Evolutionary conservation across 2,113 vertebrate species (phyloP).

Genomic region (Pterophyllum scalare): DNA sequence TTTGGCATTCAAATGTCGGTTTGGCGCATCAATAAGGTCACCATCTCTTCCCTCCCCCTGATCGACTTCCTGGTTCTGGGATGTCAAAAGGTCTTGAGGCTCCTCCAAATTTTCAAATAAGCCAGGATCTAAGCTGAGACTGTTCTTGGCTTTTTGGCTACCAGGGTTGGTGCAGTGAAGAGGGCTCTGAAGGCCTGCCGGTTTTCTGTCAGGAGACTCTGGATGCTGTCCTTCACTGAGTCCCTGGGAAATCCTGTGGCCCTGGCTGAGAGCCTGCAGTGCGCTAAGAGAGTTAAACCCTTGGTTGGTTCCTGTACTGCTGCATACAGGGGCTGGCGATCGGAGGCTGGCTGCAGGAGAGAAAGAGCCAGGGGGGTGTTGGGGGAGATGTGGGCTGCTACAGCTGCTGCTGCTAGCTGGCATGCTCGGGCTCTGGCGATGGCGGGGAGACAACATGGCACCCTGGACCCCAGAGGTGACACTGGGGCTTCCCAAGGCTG

Average conservation of each 20-base stretch:
- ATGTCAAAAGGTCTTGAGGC: conserved; percentile 79
- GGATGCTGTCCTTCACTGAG: conserved; percentile 77
- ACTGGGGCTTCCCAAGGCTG: conserved; percentile 88
- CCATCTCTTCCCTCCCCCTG: conserved; percentile 82
- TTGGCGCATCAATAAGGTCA: conserved; percentile 79
- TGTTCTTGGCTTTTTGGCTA: conserved; percentile 47
- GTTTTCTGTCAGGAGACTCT: conserved; percentile 90
- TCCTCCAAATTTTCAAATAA: conserved; percentile 58
- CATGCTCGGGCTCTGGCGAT: conserved; percentile 79
- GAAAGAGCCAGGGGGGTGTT: conserved; percentile 80
- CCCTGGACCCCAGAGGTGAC: conserved; percentile 52
- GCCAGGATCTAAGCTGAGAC: conserved; percentile 42
- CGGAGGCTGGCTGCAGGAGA: conserved; percentile 73
- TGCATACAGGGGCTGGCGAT: conserved; percentile 88
- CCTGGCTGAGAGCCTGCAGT: conserved; percentile 93
- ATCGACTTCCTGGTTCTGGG: conserved; percentile 81
- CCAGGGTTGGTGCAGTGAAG: conserved; percentile 28
- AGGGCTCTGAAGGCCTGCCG: conserved; percentile 66
- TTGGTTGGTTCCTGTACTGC: conserved; percentile 62
- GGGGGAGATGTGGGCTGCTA: conserved; percentile 88
- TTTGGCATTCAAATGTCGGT: conserved; percentile 87
- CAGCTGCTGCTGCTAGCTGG: conserved; percentile 50
- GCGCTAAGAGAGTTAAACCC: conserved; percentile 90
- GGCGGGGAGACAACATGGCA: conserved; percentile 89
- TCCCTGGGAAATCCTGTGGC: conserved; percentile 86